phyloP scores from a whole-genome alignment of 2,888 invertebrate species.

The Amaurobius ferox region DNA sequence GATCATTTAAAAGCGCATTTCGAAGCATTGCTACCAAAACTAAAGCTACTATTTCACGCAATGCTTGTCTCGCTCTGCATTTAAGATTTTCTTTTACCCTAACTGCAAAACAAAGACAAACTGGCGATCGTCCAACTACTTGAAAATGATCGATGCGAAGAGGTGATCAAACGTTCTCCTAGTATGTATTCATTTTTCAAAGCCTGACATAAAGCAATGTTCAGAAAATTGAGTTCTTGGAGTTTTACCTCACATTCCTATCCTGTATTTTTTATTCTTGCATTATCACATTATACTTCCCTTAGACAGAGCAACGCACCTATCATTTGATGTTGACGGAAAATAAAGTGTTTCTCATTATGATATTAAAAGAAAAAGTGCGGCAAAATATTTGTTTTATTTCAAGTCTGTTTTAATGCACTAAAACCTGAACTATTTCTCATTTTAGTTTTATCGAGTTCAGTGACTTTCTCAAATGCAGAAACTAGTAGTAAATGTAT shows the following conservation, averaged over 20 bases:
- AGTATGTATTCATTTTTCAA: constrained; percentile 57
- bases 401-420: no score
- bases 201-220: constrained; percentile 38
- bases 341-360: no score
- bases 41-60: not conserved
- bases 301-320: no score
- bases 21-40: no score
- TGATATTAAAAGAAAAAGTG: no score
- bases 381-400: no score
- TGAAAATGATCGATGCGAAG: constrained; percentile 36
- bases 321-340: no score
- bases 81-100: constrained; percentile 26
- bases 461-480: no score
- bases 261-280: not conserved
- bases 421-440: no score
- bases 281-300: not conserved
- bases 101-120: constrained; percentile 30
- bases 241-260: not conserved
- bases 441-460: no score
- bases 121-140: constrained; percentile 47
- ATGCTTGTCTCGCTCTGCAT: not conserved
- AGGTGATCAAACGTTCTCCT: constrained; percentile 46
- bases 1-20: no score
- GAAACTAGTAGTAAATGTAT: no score
- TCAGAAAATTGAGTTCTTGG: constrained; percentile 11